These are phyloP conservation scores for Acanthopagrus latus DNA, from an alignment of 2,797 vertebrate species.

Conservation along the genomic window DNA sequence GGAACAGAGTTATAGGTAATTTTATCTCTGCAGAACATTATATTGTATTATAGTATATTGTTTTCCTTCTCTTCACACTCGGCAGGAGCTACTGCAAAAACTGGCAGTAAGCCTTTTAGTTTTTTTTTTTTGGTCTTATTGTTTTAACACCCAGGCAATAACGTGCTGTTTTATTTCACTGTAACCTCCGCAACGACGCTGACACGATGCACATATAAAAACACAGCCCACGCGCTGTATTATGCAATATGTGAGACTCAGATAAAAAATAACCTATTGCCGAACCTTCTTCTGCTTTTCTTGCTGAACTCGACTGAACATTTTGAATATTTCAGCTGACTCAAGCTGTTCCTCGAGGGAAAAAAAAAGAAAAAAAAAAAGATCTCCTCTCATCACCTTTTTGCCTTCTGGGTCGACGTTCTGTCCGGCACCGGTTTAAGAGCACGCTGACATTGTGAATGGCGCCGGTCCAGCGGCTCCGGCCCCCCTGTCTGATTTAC, in stretches of 20 bases:
- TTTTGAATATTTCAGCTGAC: constrained; percentile 49
- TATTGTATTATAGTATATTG: constrained; percentile 24
- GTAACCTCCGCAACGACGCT: background rate
- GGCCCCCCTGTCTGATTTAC: constrained; percentile 41
- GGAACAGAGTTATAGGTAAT: constrained; percentile 48
- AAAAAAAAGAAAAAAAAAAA: background rate
- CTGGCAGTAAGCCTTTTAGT: constrained; percentile 9
- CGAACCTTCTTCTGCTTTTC: constrained; percentile 20
- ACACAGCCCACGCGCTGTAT: background rate
- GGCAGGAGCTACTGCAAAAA: constrained; percentile 5
- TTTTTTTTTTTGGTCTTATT: background rate
- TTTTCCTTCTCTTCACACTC: constrained; percentile 5
- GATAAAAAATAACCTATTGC: constrained; percentile 32
- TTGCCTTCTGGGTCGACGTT: constrained; percentile 33
- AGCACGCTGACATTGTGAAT: constrained; percentile 21
- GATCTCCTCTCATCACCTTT: constrained; percentile 30
- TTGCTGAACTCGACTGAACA: constrained; percentile 28
- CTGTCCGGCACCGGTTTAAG: constrained; percentile 21
- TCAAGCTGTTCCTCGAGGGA: constrained; percentile 26
- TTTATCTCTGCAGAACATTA: constrained; percentile 40
- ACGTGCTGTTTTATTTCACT: constrained; percentile 10
- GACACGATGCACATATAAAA: constrained; percentile 25
- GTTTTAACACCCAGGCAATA: constrained; percentile 21
- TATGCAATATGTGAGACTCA: constrained; percentile 19
- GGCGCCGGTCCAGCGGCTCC: background rate